phyloP scores from a whole-genome alignment of 2,113 vertebrate species.

The Varanus salvator region DNA sequence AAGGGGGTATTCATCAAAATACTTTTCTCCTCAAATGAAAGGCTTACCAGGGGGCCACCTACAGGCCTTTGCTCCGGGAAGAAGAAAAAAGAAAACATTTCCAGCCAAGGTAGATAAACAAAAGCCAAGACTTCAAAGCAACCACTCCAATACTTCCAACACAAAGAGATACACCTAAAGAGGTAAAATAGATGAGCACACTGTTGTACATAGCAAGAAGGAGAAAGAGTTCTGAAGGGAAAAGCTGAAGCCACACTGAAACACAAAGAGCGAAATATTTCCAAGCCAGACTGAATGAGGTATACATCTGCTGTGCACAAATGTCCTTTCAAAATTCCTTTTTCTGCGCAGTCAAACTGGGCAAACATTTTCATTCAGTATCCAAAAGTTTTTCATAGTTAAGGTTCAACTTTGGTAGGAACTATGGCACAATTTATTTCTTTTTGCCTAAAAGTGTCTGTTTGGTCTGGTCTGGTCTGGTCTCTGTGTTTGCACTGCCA shows the following conservation, averaged over 20 bases:
- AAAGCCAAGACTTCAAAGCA: constrained; percentile 8
- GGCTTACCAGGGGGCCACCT: not conserved
- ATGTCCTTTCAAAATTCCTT: no score
- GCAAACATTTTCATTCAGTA: no score
- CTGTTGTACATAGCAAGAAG: constrained; percentile 21
- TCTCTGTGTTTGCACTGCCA: no score
- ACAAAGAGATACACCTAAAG: constrained; percentile 18
- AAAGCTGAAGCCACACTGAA: not conserved
- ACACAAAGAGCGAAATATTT: not conserved
- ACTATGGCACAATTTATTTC: no score
- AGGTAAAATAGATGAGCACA: constrained; percentile 16
- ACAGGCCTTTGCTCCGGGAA: constrained; percentile 17
- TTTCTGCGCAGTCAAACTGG: no score
- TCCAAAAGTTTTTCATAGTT: no score
- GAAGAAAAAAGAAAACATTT: constrained; percentile 7
- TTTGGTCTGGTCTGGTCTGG: no score
- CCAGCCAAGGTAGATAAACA: constrained; percentile 6
- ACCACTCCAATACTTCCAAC: constrained; percentile 9
- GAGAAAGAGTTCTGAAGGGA: not conserved
- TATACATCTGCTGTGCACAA: no score
- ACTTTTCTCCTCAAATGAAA: constrained; percentile 37
- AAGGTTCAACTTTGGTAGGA: no score
- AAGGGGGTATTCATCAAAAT: constrained; percentile 9
- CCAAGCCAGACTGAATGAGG: constrained; percentile 6
- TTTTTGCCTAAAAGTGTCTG: no score